phyloP scores from a whole-genome alignment of 2,113 vertebrate species.

The Pantherophis guttatus region DNA sequence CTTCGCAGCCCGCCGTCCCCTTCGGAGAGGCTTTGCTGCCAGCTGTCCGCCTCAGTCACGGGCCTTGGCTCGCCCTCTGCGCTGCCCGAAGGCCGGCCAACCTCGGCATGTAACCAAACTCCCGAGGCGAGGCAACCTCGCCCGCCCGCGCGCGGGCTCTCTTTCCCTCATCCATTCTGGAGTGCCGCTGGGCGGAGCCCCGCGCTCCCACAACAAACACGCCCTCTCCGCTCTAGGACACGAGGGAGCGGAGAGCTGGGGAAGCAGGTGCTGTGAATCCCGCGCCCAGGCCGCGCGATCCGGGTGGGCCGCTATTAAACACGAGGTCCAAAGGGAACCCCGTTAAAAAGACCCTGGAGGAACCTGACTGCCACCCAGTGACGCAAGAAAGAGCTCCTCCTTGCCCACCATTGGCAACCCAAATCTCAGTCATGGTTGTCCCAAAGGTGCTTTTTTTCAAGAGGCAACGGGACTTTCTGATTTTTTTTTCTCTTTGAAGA shows the following conservation, averaged over 20 bases:
- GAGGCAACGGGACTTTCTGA: too few relatives aligned
- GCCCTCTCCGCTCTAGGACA: not conserved
- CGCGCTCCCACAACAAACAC: constrained; percentile 16
- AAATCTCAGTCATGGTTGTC: too few relatives aligned
- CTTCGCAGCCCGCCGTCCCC: not conserved
- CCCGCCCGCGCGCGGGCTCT: not conserved
- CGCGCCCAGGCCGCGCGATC: not conserved
- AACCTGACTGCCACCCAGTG: not conserved
- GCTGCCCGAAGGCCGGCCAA: not conserved
- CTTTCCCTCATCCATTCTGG: constrained; percentile 19
- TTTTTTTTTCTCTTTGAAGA: too few relatives aligned
- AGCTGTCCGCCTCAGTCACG: not conserved
- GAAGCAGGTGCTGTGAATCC: constrained; percentile 4
- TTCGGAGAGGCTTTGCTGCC: not conserved
- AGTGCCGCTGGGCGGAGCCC: constrained; percentile 42
- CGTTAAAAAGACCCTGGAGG: not conserved
- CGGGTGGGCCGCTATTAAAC: not conserved
- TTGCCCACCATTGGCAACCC: too few relatives aligned
- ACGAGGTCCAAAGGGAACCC: not conserved
- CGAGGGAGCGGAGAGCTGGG: not conserved
- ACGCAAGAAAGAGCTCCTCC: too few relatives aligned
- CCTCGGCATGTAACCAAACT: not conserved
- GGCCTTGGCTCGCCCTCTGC: not conserved
- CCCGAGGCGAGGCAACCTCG: constrained; percentile 9
- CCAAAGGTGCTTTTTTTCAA: too few relatives aligned